These are phyloP conservation scores for Bibio marci DNA, from an alignment of 2,888 invertebrate species.

Conservation along the genomic window DNA sequence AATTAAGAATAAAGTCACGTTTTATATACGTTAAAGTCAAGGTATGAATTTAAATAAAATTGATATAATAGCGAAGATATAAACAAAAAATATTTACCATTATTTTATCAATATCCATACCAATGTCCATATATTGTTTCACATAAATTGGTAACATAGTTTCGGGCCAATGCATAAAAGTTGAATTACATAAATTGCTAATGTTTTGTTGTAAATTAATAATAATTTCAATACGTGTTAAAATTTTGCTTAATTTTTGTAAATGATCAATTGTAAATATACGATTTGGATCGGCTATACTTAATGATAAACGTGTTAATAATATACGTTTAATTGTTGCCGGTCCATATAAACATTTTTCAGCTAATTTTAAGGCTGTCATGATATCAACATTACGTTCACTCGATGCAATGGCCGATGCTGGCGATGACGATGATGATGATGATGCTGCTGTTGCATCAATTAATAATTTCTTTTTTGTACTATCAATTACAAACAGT, in stretches of 20 bases:
- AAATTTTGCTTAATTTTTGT: slow-evolving; percentile 37
- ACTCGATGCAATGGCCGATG: slow-evolving; percentile 12
- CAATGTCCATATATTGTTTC: slow-evolving; percentile 48
- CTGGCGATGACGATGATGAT: slow-evolving; percentile 16
- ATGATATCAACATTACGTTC: slow-evolving; percentile 42
- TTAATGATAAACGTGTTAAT: slow-evolving; percentile 47
- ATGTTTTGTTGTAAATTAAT: slow-evolving; percentile 40
- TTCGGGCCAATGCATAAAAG: slow-evolving; percentile 69
- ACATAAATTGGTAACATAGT: slow-evolving; percentile 53
- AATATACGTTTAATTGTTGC: slow-evolving; percentile 44
- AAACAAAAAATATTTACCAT: slow-evolving; percentile 24
- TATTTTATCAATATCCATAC: slow-evolving; percentile 45
- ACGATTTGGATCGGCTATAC: slow-evolving; percentile 43
- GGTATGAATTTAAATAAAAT: slow-evolving; percentile 19
- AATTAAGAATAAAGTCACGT: not conserved
- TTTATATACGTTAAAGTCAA: not conserved
- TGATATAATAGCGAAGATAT: slow-evolving; percentile 9
- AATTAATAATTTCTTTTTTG: slow-evolving; percentile 28
- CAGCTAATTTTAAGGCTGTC: slow-evolving; percentile 58
- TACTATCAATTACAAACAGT: slow-evolving; percentile 43
- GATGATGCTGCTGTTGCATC: not conserved
- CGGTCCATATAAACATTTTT: slow-evolving; percentile 46
- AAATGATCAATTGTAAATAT: slow-evolving; percentile 45
- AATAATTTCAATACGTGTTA: slow-evolving; percentile 47
- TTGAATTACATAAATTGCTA: slow-evolving; percentile 47